Evolutionary conservation across 2,797 vertebrate species (phyloP).

Genomic region (Crypturellus tataupa): DNA sequence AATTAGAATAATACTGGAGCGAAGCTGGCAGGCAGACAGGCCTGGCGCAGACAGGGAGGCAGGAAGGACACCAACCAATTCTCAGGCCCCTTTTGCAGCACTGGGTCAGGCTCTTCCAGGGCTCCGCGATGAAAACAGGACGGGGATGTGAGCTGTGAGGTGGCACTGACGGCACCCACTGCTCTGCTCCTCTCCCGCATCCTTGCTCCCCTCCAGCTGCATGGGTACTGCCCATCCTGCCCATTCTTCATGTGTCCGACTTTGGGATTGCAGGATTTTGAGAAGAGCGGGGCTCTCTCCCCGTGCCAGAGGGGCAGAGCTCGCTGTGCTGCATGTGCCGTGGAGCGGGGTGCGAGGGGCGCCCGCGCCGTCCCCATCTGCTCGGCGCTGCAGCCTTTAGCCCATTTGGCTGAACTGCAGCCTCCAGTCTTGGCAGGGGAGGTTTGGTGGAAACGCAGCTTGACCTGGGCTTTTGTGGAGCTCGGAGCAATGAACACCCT

Average conservation of each 20-base stretch:
- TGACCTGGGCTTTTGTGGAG: neutral
- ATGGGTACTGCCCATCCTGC: neutral
- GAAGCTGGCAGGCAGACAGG: constrained; percentile 40
- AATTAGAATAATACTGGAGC: constrained; percentile 68
- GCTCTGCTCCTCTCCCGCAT: neutral
- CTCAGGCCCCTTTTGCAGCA: neutral
- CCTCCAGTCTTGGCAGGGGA: neutral
- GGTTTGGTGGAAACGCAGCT: neutral
- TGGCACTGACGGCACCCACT: no score
- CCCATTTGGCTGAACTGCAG: neutral
- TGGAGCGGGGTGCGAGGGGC: neutral
- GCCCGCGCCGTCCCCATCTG: rapidly evolving
- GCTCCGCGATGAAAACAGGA: neutral
- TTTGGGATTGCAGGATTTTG: rapidly evolving
- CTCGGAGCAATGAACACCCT: neutral
- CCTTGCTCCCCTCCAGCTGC: neutral
- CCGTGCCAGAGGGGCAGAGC: neutral
- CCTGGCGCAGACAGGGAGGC: constrained; percentile 3
- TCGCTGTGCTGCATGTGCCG: rapidly evolving
- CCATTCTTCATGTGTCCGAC: neutral
- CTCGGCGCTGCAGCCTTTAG: neutral
- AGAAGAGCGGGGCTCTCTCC: neutral
- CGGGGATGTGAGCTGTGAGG: neutral
- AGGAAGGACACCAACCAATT: constrained; percentile 42
- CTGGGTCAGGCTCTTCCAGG: rapidly evolving